Base-by-base conservation (phyloP, 2,888 invertebrate species). In the Nomada fucata region DNA sequence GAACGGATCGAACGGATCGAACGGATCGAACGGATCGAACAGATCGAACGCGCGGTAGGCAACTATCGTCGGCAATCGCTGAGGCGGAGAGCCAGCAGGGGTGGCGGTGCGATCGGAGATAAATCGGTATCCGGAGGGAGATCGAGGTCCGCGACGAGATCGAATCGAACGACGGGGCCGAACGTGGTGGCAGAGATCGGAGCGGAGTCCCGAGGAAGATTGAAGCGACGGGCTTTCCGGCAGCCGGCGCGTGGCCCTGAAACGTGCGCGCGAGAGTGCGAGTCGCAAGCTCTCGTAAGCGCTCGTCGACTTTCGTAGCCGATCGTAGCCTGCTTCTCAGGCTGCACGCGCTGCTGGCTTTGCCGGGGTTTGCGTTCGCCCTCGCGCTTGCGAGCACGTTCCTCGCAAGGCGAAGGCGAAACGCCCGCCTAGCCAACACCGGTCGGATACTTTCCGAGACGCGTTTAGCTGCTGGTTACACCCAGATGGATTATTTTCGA, bases 401-500 rank as follows among this genome's bases (percentile, higher is more conserved):
- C 44, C 65, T 47, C 69, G 36, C 36, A 36, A 36, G 36, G 36
- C 36, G 36, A 36, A 65, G 44, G 64, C 61, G 59, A 68, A 55
- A 52, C 72, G 50, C 61, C 55, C 61, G 42, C 13, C 44, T 52
- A 71, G 52, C 76, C 82, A 47, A 47, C 84, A 65, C 52, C 50
- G 78, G 64, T 69, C 75, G 65, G 77, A 89, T 89, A 88, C 75
- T 90, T 91, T 89, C 89, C 90, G 90, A 86, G 84, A 87, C 85
- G 79, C 88, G 86, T 89, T 88, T 85, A 84, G 82, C 85, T 77
- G 79, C 76, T 81, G 89, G 91, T 87, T 89, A 91, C 91, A 91
- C 91, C 91, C 92, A 88, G 85, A 83, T 80, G 82, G 88, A 92
- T 92, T 93, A 93, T 93, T 93, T 93, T 93, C 90, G 84, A 89